Evolutionary conservation across 2,797 vertebrate species (phyloP).

Genomic region (Gymnoscopelus microlampas): DNA sequence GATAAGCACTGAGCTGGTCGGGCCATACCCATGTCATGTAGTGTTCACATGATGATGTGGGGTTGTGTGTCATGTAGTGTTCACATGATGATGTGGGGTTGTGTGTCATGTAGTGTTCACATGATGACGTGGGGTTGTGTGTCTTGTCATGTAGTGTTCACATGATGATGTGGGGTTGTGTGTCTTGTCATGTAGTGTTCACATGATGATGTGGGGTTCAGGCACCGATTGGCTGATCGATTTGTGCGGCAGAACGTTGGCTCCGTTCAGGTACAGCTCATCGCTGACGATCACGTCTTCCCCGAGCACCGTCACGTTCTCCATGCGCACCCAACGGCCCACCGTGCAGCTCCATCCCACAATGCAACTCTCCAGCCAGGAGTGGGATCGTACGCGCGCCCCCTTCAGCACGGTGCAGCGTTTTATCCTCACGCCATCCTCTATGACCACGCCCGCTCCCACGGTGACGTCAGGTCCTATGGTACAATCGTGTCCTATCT

Average conservation of each 20-base stretch:
- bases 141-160: too few species aligned
- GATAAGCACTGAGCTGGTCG: too few species aligned
- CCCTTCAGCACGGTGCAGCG: constrained; percentile 93
- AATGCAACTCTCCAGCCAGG: constrained; percentile 97
- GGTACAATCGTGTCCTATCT: constrained; percentile 92
- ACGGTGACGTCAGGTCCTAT: constrained; percentile 96
- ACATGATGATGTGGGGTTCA: constrained; percentile 98
- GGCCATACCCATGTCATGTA: too few species aligned
- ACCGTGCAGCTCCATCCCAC: constrained; percentile 97
- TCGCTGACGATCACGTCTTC: constrained; percentile 98
- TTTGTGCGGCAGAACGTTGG: constrained; percentile 97
- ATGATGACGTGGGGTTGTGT: constrained; percentile 94
- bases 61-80: constrained; percentile 72
- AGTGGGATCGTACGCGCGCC: constrained; percentile 91
- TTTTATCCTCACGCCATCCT: constrained; percentile 95
- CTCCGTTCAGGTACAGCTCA: constrained; percentile 98
- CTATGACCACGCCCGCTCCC: constrained; percentile 92
- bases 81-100: constrained; percentile 97
- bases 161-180: too few species aligned
- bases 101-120: constrained; percentile 62
- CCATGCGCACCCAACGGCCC: constrained; percentile 98
- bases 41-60: constrained; percentile 92
- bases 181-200: too few species aligned
- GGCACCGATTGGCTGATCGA: constrained; percentile 96
- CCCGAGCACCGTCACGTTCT: constrained; percentile 95